Evolutionary conservation across 2,797 vertebrate genomes (phyloP), one percentile per base, ranked within the genome.

Genomic region (Enteromius argenteus): DNA sequence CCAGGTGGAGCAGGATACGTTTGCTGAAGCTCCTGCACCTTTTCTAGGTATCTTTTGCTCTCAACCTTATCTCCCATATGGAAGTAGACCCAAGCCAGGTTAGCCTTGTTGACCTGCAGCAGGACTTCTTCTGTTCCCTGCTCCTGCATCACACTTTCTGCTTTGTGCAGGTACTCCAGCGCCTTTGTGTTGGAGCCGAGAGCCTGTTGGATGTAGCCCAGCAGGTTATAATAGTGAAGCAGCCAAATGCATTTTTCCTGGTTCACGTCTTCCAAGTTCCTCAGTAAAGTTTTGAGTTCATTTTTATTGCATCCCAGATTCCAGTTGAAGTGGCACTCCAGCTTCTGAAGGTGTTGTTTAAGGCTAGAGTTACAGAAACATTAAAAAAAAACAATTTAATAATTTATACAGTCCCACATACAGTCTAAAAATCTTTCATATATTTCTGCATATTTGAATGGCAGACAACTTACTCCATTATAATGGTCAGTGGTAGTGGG

Each of bases 251-350:
- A 80, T 3, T 0, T 37, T 17, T 66, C 27, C 6, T 2, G 17
- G 13, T 56, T 19, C 27, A 32, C 10, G 17, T 69, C 27, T 3
- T 42, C 13, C 30, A 75, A 27, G 1, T 32, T 19, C 3, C 46
- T 32, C 23, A 27, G 23, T 60, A 60, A n/a, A 5, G 0, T 0
- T 6, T 17, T 6, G 68, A 68, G 35, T 5, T 39, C 19, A 39
- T 39, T 68, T 68, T 0, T n/a, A 39, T 5, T n/a, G 66, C 19
- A 10, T 11, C 17, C 19, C 21, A 78, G 13, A 14, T 53, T 30
- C 82, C 82, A 84, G 8, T 64, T 78, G 62, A 84, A 84, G 74
- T 84, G 82, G 49, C 82, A 84, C 32, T 84, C 73, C 3, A 84
- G 35, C 13, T 14, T 39, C 1, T 69, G 1, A 37, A 84, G 64